Evolutionary conservation across 1,140 invertebrate genomes (phyloP), one percentile per base, ranked within the genome.

Genomic region (Megalopta genalis): DNA sequence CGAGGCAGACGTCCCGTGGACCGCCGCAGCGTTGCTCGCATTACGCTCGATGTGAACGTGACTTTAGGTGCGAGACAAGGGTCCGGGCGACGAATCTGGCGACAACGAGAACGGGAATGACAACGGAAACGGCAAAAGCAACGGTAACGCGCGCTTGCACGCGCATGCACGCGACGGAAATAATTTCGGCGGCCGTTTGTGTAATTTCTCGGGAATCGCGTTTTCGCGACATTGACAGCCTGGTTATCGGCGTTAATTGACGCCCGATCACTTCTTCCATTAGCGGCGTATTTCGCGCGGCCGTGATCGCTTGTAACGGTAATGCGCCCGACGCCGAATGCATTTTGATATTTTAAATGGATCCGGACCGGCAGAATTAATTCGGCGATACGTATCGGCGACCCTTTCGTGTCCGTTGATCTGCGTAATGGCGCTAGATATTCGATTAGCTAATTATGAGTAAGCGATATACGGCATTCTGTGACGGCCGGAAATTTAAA

Each of bases 231-330:
- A 63, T 64, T 63, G 67, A 72, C 71, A 59, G 25, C 69, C 21
- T 21, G 21, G 65, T 80, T 85, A 72, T 80, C 57, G 62, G 60
- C 77, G 42, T 84, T 84, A 84, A 85, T 84, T 69, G 68, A 77
- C 72, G 59, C 9, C 27, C 42, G 54, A 10, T 62, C 77, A 67
- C 54, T 76, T 80, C 69, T 81, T 85, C 46, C 64, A 80, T 82
- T 81, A 81, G 5, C 70, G 46, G 57, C 8, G 60, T 39, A 67
- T 69, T 69, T 37, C 21, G 59, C 42, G 59, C 27, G 27, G 49
- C 57, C 39, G 54, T 49, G 21, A 68, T 63, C 77, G 65, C 7
- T 9, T 37, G 46, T 39, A 27, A 72, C 76, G 23, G 25, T 21
- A 63, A 79, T 25, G 54, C 52, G 27, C 27, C 9, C 9, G 18